Evolutionary conservation across 2,888 invertebrate species (phyloP), one percentile per base, ranked within the genome.

Genomic region (Torymus texanus): DNA sequence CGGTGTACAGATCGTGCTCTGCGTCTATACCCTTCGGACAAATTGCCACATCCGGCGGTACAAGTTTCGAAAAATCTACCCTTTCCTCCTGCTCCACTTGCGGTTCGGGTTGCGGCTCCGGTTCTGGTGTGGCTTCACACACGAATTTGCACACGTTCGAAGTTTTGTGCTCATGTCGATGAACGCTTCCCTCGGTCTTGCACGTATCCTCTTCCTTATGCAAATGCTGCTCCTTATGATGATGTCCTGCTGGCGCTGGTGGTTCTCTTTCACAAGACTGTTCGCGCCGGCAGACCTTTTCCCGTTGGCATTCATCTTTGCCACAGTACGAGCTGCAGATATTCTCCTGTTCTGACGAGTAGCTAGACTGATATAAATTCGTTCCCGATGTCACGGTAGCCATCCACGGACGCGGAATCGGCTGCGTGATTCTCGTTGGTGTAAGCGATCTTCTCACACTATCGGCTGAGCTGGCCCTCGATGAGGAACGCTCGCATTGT

Each of bases 341-440:
- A 18, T 81, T 81, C 2, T 83, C 82, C 0, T 84, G 82, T 59
- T 86, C 86, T 2, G 85, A 78, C 0, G 81, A 75, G 62, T 88
- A 87, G 10, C 84, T 85, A 66, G 88, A 87, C 62, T 88, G 85
- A 76, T 87, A 90, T 2, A 88, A 82, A 62, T 86, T 88, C 0
- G 85, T 82, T 2, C 87, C 86, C 0, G 86, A 83, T 0, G 87
- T 86, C 1, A 89, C 90, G 0, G 88, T 89, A 0, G 90, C 90
- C 0, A 87, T 89, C 90, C 90, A 90, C 0, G 90, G 90, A 67
- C 86, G 84, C 0, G 90, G 90, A 14, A 85, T 85, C 10, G 90
- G 90, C 51, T 90, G 90, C 21, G 85, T 85, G 53, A 90, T 90
- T 62, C 87, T 86, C 11, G 90, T 90, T 0, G 90, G 90, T 0